Base-by-base conservation (phyloP, 2,888 invertebrate species). In the Limenitis camilla region DNA sequence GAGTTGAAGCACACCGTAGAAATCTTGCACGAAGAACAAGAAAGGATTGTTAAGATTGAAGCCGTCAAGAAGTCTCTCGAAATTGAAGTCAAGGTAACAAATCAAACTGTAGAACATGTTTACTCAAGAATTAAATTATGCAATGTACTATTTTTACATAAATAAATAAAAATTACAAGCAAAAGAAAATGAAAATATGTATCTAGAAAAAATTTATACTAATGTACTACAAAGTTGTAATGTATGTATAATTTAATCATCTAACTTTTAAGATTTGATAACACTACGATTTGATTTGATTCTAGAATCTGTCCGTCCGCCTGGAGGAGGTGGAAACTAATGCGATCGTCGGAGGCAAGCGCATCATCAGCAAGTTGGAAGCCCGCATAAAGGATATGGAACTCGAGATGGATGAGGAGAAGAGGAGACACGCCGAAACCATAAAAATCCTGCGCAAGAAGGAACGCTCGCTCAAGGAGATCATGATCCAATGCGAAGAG, bases 391-490 rank as follows among this genome's bases (percentile, higher is more conserved):
- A 96, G 75, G 98, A 98, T 76, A 89, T 97, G 85, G 98, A 98
- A 86, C 89, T 96, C 67, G 97, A 97, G 85, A 87, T 96, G 65
- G 98, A 98, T 76, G 98, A 97, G 84, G 98, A 98, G 88, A 97
- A 96, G 90, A 94, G 97, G 80, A 93, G 97, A 79, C 98, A 98
- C 88, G 94, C 96, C 66, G 98, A 98, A 88, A 97, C 97, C 72
- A 96, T 97, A 83, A 97, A 97, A 91, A 96, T 97, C 81, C 90
- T 98, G 76, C 95, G 98, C 88, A 98, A 98, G 92, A 98, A 98
- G 93, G 98, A 98, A 81, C 96, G 97, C 74, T 92, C 93, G 74
- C 93, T 98, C 76, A 98, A 98, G 91, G 98, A 98, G 86, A 93
- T 98, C 62, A 92, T 97, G 88, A 93, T 97, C 70, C 96, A 96